Conservation (phyloP, 2,888 invertebrate species). For the Agrotis segetum region DNA sequence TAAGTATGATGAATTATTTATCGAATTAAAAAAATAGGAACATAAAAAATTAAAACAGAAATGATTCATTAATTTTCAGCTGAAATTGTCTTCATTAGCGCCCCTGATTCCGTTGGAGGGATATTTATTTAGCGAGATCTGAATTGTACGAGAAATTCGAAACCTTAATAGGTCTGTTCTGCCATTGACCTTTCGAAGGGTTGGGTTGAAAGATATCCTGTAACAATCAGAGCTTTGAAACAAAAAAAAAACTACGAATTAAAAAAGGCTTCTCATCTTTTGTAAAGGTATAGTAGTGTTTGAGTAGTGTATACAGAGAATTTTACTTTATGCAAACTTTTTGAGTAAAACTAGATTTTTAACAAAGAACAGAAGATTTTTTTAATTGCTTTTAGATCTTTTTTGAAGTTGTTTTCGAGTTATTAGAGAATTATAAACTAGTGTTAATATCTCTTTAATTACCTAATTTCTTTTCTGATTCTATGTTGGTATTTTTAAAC, state of each 20-base stretch:
- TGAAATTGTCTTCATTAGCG: slow-evolving; percentile 20
- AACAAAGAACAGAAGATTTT: too few species aligned
- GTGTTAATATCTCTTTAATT: too few species aligned
- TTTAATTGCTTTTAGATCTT: too few species aligned
- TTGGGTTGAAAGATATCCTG: slow-evolving; percentile 4
- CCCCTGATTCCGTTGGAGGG: not conserved
- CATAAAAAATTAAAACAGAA: not conserved
- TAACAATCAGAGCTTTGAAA: not conserved
- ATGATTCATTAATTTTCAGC: not conserved
- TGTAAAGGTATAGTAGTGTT: not conserved
- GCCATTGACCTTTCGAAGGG: slow-evolving; percentile 9
- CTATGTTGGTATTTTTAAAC: too few species aligned
- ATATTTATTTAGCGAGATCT: slow-evolving; percentile 31
- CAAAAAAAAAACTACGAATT: not conserved
- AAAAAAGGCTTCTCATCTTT: slow-evolving; percentile 1
- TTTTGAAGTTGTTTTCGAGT: too few species aligned
- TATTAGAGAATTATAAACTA: too few species aligned
- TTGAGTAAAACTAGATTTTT: not conserved
- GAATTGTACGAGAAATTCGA: slow-evolving; percentile 9
- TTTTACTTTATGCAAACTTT: not conserved
- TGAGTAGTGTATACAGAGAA: not conserved
- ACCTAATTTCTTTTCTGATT: too few species aligned
- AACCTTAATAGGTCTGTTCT: slow-evolving; percentile 1
- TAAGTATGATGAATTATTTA: too few species aligned
- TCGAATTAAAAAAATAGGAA: too few species aligned